A percentile compares a stretch with the other conserved stretches of the same genome.
Conservation (phyloP, 2,888 invertebrate genomes). For the Liodrosophila aerea region DNA sequence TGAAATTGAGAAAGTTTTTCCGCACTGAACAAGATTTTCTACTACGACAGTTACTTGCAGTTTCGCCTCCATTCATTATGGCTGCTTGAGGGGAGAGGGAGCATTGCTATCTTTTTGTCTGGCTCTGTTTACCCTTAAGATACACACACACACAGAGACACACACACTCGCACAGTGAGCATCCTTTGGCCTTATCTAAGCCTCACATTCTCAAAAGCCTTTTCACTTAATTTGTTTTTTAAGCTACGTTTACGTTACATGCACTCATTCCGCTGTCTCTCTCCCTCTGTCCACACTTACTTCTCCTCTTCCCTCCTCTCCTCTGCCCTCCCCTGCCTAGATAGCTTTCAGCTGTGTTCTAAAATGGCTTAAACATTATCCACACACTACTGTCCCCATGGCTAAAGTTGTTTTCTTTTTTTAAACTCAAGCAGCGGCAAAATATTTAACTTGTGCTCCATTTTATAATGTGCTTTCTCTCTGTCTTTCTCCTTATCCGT, state of each 20-base stretch:
- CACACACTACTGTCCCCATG: constrained; percentile 29
- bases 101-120: constrained; percentile 1
- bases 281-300: not conserved
- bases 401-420: constrained; percentile 29
- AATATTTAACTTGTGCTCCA: constrained; percentile 48
- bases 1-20: too few species aligned
- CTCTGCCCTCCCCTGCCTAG: constrained; percentile 12
- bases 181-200: constrained; percentile 24
- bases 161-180: too few species aligned
- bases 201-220: constrained; percentile 32
- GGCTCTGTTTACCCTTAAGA: constrained; percentile 13
- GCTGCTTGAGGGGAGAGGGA: too few species aligned
- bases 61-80: not conserved
- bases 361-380: constrained; percentile 63
- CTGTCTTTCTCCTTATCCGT: not conserved
- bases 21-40: too few species aligned
- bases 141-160: not conserved
- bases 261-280: not conserved
- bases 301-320: constrained; percentile 5
- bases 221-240: constrained; percentile 61
- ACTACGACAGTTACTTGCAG: too few species aligned
- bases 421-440: constrained; percentile 27
- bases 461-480: constrained; percentile 15
- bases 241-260: constrained; percentile 29
- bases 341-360: constrained; percentile 36